Evolutionary conservation across 2,888 invertebrate genomes (phyloP).

Genomic region (Drosophila anomalata): DNA sequence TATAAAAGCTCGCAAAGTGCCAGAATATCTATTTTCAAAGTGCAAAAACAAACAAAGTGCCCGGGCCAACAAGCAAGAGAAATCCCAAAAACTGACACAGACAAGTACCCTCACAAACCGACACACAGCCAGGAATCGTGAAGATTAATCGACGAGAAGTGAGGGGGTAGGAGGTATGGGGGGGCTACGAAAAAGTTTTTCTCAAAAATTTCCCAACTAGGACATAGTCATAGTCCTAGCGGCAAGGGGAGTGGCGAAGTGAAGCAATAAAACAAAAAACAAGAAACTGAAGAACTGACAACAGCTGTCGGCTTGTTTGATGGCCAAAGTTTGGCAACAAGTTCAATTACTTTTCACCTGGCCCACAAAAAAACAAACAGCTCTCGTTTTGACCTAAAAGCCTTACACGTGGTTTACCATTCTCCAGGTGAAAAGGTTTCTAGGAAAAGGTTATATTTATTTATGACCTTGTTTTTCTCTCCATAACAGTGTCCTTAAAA

Average conservation of each 20-base stretch:
- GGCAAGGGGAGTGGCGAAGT: background rate
- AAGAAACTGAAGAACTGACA: conserved; percentile 34
- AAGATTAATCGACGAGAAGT: conserved; percentile 67
- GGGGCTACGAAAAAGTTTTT: conserved; percentile 49
- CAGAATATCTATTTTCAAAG: conserved; percentile 53
- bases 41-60: conserved; percentile 39
- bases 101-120: background rate
- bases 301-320: conserved; percentile 69
- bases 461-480: conserved; percentile 3
- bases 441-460: conserved; percentile 1
- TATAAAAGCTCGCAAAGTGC: conserved; percentile 50
- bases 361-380: conserved; percentile 37
- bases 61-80: conserved; percentile 26
- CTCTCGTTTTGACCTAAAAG: conserved; percentile 19
- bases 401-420: conserved; percentile 33
- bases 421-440: conserved; percentile 3
- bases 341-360: conserved; percentile 74
- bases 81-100: conserved; percentile 16
- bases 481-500: background rate
- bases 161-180: conserved; percentile 11
- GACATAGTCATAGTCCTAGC: background rate
- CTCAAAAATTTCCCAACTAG: conserved; percentile 50
- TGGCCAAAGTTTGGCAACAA: conserved; percentile 66
- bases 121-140: conserved; percentile 28
- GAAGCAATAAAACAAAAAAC: conserved; percentile 26